phyloP scores from a whole-genome alignment of 2,888 invertebrate species.

The Mesorhabditis spiculigera region DNA sequence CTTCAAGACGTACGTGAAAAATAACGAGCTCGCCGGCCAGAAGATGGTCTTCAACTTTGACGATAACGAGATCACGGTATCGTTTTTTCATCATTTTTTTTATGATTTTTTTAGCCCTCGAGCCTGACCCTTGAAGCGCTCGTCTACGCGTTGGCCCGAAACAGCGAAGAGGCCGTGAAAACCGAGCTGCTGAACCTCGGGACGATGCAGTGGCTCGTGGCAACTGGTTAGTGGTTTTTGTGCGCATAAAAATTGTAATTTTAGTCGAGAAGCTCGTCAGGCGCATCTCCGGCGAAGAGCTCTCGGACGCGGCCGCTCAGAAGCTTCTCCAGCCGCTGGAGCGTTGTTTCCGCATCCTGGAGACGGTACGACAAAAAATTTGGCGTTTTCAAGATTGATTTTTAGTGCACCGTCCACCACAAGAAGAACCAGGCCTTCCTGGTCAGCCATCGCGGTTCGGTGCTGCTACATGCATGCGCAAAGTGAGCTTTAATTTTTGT shows the following conservation, averaged over 20 bases:
- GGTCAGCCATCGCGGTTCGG: conserved; percentile 39
- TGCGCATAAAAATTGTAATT: conserved; percentile 5
- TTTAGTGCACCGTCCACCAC: conserved; percentile 40
- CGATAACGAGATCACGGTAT: conserved; percentile 28
- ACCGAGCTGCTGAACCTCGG: conserved; percentile 45
- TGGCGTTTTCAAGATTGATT: neutral
- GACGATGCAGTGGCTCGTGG: conserved; percentile 44
- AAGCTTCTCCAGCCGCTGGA: conserved; percentile 31
- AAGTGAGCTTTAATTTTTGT: conserved; percentile 21
- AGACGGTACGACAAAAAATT: conserved; percentile 26
- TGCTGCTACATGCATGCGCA: conserved; percentile 34
- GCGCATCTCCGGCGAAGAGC: conserved; percentile 12
- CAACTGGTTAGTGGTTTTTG: conserved; percentile 29
- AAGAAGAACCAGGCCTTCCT: conserved; percentile 51
- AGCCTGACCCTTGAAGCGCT: conserved; percentile 47
- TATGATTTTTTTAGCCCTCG: conserved; percentile 22
- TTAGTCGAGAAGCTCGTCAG: conserved; percentile 25
- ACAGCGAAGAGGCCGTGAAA: conserved; percentile 37
- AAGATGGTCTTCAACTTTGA: conserved; percentile 28
- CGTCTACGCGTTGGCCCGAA: conserved; percentile 36
- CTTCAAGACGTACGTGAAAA: conserved; percentile 34
- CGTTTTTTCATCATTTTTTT: conserved; percentile 7
- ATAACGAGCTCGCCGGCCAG: conserved; percentile 25
- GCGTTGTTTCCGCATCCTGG: conserved; percentile 46
- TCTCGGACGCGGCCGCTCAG: neutral